phyloP scores from a whole-genome alignment of 2,888 invertebrate species.

The Dinocampus coccinellae region DNA sequence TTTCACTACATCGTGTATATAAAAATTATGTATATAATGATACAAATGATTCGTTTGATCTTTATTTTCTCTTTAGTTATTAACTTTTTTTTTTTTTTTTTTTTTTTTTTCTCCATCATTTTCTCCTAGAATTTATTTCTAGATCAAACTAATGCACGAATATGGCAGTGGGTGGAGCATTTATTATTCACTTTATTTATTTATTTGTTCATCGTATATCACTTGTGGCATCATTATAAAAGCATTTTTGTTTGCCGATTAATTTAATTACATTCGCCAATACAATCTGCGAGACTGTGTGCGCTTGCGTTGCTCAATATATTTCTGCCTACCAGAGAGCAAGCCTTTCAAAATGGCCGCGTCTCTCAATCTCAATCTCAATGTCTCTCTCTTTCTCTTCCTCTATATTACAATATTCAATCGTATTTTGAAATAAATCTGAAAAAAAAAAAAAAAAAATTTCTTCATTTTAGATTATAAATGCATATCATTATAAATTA shows the following conservation, averaged over 20 bases:
- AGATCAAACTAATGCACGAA: neutral
- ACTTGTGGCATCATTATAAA: constrained; percentile 47
- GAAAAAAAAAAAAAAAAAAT: neutral
- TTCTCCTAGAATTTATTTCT: constrained; percentile 28
- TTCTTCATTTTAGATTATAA: neutral
- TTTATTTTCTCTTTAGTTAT: neutral
- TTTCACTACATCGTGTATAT: neutral
- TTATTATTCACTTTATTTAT: neutral
- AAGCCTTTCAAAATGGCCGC: constrained; percentile 48
- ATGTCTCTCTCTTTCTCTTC: neutral
- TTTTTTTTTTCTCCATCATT: no score
- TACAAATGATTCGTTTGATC: neutral
- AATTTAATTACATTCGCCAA: constrained; percentile 48
- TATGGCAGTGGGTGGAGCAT: neutral
- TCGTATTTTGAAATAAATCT: neutral
- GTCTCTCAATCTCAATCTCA: no score
- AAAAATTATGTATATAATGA: neutral
- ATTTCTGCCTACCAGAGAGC: constrained; percentile 9
- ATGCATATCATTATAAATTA: neutral
- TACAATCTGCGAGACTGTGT: constrained; percentile 13
- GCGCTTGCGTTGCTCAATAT: constrained; percentile 42
- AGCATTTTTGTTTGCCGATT: constrained; percentile 48
- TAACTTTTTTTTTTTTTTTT: neutral
- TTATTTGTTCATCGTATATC: neutral
- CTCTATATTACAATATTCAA: neutral